phyloP scores from a whole-genome alignment of 53 echinoderm and acorn worm species.

The Henricia sp. region DNA sequence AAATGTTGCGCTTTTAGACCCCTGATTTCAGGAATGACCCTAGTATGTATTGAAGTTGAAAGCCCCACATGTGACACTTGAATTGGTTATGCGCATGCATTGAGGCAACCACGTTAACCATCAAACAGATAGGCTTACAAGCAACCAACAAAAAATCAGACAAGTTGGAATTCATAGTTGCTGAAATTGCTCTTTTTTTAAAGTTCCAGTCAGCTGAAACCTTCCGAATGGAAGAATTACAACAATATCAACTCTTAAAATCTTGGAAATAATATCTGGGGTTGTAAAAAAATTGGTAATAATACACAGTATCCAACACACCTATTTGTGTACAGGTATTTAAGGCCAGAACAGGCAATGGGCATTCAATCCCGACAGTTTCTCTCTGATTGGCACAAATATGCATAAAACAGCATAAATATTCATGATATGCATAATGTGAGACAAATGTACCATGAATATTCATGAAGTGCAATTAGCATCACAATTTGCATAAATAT shows the following conservation, averaged over 20 bases:
- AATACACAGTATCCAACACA: constrained; percentile 58
- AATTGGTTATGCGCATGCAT: not conserved
- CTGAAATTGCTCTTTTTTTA: constrained; percentile 63
- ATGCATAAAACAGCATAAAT: constrained; percentile 38
- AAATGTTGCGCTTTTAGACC: too few relatives aligned
- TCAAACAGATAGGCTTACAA: constrained; percentile 5
- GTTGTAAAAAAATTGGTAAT: constrained; percentile 29
- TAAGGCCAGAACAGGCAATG: constrained; percentile 52
- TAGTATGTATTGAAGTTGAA: too few relatives aligned
- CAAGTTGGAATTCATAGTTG: constrained; percentile 34
- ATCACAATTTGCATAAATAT: constrained; percentile 61
- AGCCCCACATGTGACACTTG: too few relatives aligned
- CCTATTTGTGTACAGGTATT: constrained; percentile 38
- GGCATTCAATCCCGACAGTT: constrained; percentile 26
- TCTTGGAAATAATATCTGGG: constrained; percentile 26
- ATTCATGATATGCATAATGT: constrained; percentile 41
- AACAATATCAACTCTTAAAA: constrained; percentile 41
- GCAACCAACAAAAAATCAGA: constrained; percentile 16
- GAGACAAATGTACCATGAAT: constrained; percentile 14
- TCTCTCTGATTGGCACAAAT: constrained; percentile 20
- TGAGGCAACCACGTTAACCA: not conserved
- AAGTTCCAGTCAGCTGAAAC: constrained; percentile 40
- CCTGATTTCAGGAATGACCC: too few relatives aligned
- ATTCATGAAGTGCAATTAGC: constrained; percentile 34
- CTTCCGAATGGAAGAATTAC: constrained; percentile 15